Evolutionary conservation across 2,113 vertebrate species (phyloP).

Genomic region (Apteryx owenii): DNA sequence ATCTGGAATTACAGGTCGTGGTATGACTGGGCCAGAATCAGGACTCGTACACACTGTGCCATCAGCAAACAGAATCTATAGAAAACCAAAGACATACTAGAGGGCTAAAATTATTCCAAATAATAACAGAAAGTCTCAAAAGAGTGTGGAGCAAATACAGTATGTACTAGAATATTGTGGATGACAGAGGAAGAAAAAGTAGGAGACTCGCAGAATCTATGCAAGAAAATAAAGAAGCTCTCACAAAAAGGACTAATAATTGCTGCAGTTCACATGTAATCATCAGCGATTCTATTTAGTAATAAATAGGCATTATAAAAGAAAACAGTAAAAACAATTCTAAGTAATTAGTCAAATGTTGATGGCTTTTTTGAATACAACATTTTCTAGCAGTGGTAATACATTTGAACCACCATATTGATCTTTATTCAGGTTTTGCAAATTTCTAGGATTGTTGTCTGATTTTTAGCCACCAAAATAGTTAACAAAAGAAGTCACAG

Average conservation of each 20-base stretch:
- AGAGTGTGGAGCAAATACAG: not conserved
- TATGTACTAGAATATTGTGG: not conserved
- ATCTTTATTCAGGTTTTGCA: not conserved
- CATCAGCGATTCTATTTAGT: not conserved
- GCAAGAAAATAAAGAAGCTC: not conserved
- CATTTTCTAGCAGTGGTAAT: not conserved
- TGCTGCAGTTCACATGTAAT: not conserved
- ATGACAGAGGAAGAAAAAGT: not conserved
- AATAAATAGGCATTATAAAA: not conserved
- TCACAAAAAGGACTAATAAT: not conserved
- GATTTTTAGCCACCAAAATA: not conserved
- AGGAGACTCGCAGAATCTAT: not conserved
- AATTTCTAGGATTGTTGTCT: not conserved
- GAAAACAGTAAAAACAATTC: not conserved
- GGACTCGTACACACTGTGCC: slow-evolving; percentile 86
- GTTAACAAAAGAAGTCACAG: not conserved
- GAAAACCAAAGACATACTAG: not conserved
- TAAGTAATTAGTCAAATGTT: not conserved
- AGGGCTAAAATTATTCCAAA: not conserved
- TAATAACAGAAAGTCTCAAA: not conserved
- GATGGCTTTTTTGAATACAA: not conserved
- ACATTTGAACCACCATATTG: not conserved
- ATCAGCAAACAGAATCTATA: slow-evolving; percentile 90
- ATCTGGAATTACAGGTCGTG: not conserved
- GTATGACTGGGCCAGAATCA: slow-evolving; percentile 82